phyloP scores from a whole-genome alignment of 2,888 invertebrate genomes.

The Agrotis puta region DNA sequence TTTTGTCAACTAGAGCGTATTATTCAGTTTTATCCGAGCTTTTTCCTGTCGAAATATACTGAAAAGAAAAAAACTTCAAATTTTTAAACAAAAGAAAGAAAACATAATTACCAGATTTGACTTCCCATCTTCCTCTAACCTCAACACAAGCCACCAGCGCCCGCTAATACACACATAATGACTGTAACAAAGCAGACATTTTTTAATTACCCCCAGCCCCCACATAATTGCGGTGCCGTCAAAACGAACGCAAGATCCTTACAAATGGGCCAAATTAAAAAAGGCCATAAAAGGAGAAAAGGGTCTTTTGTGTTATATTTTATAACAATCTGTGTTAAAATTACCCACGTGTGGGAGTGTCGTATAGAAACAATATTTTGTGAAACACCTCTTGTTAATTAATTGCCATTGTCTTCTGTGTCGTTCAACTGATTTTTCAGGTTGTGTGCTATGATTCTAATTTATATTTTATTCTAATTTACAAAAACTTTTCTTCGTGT shows the following conservation, averaged over 20 bases:
- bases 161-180: constrained; percentile 21
- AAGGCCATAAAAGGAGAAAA: constrained; percentile 20
- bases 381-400: constrained; percentile 45
- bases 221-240: constrained; percentile 49
- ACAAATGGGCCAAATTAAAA: constrained; percentile 62
- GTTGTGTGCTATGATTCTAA: neutral
- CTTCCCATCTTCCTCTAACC: neutral
- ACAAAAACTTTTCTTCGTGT: no score
- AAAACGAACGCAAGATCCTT: constrained; percentile 44
- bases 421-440: constrained; percentile 6
- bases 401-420: constrained; percentile 35
- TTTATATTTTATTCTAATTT: no score
- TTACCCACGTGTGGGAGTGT: constrained; percentile 44
- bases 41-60: no score
- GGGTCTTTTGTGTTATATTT: constrained; percentile 40
- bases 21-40: no score
- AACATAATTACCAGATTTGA: neutral
- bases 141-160: constrained; percentile 1
- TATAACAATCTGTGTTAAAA: constrained; percentile 51
- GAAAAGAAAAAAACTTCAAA: no score
- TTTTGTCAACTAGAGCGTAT: no score
- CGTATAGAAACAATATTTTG: constrained; percentile 25
- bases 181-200: constrained; percentile 28
- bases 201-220: constrained; percentile 46
- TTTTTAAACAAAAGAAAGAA: no score